phyloP scores from a whole-genome alignment of 2,113 vertebrate species.

The Anarrhichthys ocellatus region DNA sequence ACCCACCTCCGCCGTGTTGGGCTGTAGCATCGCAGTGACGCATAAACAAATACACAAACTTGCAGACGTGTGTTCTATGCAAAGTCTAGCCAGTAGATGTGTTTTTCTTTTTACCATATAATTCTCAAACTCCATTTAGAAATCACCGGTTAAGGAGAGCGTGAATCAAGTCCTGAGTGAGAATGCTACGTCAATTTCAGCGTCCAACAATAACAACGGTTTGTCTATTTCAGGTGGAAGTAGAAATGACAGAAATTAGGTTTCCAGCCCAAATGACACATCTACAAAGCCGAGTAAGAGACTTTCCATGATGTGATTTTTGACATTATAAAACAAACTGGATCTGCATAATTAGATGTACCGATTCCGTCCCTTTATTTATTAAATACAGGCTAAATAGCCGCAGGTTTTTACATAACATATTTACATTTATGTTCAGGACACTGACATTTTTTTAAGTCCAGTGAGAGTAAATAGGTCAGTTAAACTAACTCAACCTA shows the following conservation, averaged over 20 bases:
- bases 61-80: conserved; percentile 62
- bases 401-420: background rate
- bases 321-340: conserved; percentile 19
- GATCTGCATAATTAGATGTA: background rate
- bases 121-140: conserved; percentile 59
- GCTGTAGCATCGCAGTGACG: conserved; percentile 58
- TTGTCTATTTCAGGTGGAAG: conserved; percentile 13
- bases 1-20: conserved; percentile 46
- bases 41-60: conserved; percentile 65
- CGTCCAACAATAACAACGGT: conserved; percentile 21
- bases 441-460: background rate
- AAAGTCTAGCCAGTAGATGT: conserved; percentile 61
- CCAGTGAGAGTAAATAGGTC: background rate
- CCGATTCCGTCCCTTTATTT: background rate
- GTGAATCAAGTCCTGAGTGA: conserved; percentile 62
- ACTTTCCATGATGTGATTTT: conserved; percentile 5
- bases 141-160: conserved; percentile 38
- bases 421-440: conserved; percentile 6
- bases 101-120: conserved; percentile 2
- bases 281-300: background rate
- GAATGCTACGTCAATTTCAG: conserved; percentile 32
- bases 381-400: conserved; percentile 11
- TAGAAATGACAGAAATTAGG: conserved; percentile 10
- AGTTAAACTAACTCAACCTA: background rate
- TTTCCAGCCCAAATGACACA: conserved; percentile 30